Base-by-base conservation (phyloP, 2,888 invertebrate species). In the Laothoe populi region DNA sequence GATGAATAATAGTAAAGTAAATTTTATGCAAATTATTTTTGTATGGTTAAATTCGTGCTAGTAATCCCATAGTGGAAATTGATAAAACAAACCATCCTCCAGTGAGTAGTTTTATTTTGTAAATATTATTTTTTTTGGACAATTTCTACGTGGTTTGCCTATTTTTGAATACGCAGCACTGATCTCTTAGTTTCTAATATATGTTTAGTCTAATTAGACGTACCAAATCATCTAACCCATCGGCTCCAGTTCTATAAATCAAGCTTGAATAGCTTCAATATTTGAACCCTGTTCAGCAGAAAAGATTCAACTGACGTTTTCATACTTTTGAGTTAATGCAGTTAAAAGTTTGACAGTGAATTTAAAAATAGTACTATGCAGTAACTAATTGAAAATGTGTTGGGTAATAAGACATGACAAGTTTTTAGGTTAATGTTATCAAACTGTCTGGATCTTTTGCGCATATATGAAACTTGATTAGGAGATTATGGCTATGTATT, bases 121-220 rank as follows among this genome's bases (percentile, higher is more conserved):
- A 70, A 67, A 75, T 74, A 70, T 69, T 26, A 63, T 60, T 65
- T 70, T 64, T 66, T 68, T 66, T 49, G 63, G 31, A 53, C 35
- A 53, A 19, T 53, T 35, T 53, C 53, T 66, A 63, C 69, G 81
- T 82, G 83, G 74, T 83, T 83, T 83, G 83, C 83, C 83, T 70
- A 76, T 82, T 83, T 83, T 83, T 79, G 78, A 82, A 77, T 65
- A 63, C 26, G 26, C 48, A 63, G 70, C 65, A 60, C 69, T 81
- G 83, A 83, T 82, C 83, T 83, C 83, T 74, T 79, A 80, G 73
- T 66, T 73, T 38, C 67, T 70, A 74, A 67, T 65, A 68, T 67
- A 42, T 58, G 24, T 58, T 58, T 44, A 58, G 53, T 19, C 31
- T 16, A 19, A 16, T 53, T 53, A 53, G 35, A 53, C 53, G 19